Conservation (phyloP, 2,888 invertebrate species). For the Phyto melanocephala region DNA sequence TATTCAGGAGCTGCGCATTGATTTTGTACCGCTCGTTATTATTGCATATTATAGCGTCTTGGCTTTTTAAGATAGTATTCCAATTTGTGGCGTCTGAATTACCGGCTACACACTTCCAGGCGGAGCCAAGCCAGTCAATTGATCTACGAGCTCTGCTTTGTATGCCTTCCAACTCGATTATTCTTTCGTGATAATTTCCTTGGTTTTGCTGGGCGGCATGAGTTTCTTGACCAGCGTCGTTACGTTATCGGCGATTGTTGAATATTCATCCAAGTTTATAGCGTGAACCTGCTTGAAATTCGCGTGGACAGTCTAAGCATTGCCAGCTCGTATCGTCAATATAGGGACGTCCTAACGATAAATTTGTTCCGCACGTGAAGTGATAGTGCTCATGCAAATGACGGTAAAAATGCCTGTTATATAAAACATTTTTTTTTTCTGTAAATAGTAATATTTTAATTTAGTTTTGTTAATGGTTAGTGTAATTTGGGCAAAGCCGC, state of each 20-base stretch:
- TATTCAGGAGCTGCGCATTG: too few species aligned
- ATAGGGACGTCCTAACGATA: not conserved
- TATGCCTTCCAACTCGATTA: not conserved
- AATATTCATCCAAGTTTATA: constrained; percentile 5
- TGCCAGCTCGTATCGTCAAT: not conserved
- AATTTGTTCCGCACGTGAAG: not conserved
- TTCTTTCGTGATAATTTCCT: not conserved
- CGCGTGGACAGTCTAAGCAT: not conserved
- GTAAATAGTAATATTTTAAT: not conserved
- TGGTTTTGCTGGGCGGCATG: not conserved
- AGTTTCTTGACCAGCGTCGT: constrained; percentile 28
- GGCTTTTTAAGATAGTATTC: too few species aligned
- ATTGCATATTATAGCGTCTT: too few species aligned
- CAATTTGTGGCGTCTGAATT: too few species aligned
- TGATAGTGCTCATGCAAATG: too few species aligned
- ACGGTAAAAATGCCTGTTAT: too few species aligned
- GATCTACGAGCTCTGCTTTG: not conserved
- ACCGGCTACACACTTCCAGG: too few species aligned
- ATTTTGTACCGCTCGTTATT: too few species aligned
- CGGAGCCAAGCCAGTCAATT: too few species aligned
- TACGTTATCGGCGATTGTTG: not conserved
- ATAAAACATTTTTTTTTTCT: too few species aligned
- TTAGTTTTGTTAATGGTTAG: not conserved
- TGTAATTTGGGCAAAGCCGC: not conserved
- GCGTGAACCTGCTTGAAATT: constrained; percentile 1